Evolutionary conservation across 1,140 invertebrate genomes (phyloP), one percentile per base, ranked within the genome.

Genomic region (Drosophila teissieri): DNA sequence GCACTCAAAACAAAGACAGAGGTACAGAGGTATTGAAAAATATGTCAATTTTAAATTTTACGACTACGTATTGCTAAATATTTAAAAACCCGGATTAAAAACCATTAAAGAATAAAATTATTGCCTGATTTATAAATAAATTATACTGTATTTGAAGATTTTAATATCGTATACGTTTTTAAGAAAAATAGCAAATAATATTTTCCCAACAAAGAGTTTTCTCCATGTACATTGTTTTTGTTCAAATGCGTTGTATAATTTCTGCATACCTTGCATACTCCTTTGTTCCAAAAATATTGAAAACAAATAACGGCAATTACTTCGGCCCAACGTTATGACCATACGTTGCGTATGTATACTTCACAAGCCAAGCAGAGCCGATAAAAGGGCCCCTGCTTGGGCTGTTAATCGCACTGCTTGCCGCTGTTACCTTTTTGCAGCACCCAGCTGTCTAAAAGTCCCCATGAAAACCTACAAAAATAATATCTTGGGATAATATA

Each of bases 241-340:
- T 10, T 10, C 12, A 17, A 19, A 52, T 22, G 34, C 22, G 17
- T 37, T 39, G 5, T 46, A 1, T 3, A n/a, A 36, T 24, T 57
- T 75, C 61, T 62, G 61, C 44, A 31, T 10, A n/a, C 22, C 2
- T 22, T 19, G 11, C 31, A 8, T 48, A 44, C 15, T 12, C 10
- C 34, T 65, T 63, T 58, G 53, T 46, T 42, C 0, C 1, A 40
- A 39, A 57, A 74, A 55, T 65, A 60, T 74, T 40, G 27, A 11
- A 42, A 57, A 67, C 73, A 58, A 75, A 65, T 42, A 14, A 14
- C 19, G 14, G 34, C 40, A 75, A 75, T 57, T 80, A 70, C 42
- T 10, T 17, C 4, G 15, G 14, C 2, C 34, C 48, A 31, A 56
- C 53, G 27, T 24, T 24, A 7, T 22, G 52, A 70, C 56, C 51